Evolutionary conservation across 2,797 vertebrate genomes (phyloP).

Genomic region (Vultur gryphus): DNA sequence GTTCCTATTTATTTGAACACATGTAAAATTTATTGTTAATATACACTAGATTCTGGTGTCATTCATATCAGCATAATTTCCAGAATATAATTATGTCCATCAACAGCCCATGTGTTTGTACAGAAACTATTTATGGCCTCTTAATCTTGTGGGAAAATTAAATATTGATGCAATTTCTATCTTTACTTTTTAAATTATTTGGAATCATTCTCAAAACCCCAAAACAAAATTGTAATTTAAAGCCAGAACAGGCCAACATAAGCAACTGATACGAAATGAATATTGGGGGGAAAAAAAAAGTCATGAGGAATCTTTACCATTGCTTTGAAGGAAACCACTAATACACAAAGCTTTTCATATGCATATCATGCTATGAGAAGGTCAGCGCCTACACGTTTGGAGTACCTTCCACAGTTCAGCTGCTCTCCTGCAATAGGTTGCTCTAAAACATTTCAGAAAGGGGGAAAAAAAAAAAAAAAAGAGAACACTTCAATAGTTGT

Average conservation of each 20-base stretch:
- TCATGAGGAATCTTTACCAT: background rate
- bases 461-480: background rate
- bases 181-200: background rate
- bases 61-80: background rate
- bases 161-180: background rate
- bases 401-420: background rate
- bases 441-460: background rate
- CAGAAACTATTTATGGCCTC: background rate
- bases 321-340: background rate
- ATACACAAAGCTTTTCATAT: background rate
- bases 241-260: background rate
- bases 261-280: background rate
- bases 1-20: background rate
- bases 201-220: background rate
- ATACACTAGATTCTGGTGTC: background rate
- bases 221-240: background rate
- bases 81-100: background rate
- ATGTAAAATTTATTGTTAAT: background rate
- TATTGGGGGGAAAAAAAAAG: background rate
- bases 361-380: background rate
- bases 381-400: background rate
- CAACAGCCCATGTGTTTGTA: background rate
- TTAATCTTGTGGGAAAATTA: background rate
- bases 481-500: background rate
- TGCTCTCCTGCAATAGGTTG: background rate